Base-by-base conservation (phyloP, 2,113 vertebrate genomes). In the Phoenicopterus ruber region DNA sequence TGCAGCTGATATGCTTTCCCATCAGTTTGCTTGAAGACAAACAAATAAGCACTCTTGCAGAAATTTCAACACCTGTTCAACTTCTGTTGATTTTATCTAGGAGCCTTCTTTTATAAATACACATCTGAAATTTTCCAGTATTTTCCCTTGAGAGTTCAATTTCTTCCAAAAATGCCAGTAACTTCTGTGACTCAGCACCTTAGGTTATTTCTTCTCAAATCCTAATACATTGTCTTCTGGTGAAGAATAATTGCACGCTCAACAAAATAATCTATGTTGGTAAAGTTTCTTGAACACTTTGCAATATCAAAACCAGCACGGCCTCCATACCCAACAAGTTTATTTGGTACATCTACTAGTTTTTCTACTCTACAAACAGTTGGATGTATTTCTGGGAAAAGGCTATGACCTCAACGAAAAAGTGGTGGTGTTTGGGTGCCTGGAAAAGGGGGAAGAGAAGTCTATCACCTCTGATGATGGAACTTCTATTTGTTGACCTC, bases 141-240 rank as follows among this genome's bases (percentile, higher is more conserved):
- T 80, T 82, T 88, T 55, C 54, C 44, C 22, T 17, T 11, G 8
- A 62, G 38, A 85, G 22, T 59, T 83, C 13, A 8, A 34, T 88
- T 88, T 66, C 42, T 92, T 86, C 49, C 20, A 54, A 34, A 88
- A 85, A 82, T 3, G 4, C 3, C 54, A 87, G 1, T 36, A 71
- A 70, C 4, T 74, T 78, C 28, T 49, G 32, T 63, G 59, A 83
- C n/a, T 72, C 9, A 82, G 47, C 24, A 47, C 12, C n/a, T 81
- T 8, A 10, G 20, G 47, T 58, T 88, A 34, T 13, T 90, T 57
- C 42, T 78, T 73, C 63, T 71, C 50, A 57, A 86, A 62, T 1
- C 2, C 0, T n/a, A 40, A 66, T 20, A 55, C 18, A 34, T 0
- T 52, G 17, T 55, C 34, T 62, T 67, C 38, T 54, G 28, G 11